Evolutionary conservation across 2,888 invertebrate genomes (phyloP), one percentile per base, ranked within the genome.

Genomic region (Pachymerium ferrugineum): DNA sequence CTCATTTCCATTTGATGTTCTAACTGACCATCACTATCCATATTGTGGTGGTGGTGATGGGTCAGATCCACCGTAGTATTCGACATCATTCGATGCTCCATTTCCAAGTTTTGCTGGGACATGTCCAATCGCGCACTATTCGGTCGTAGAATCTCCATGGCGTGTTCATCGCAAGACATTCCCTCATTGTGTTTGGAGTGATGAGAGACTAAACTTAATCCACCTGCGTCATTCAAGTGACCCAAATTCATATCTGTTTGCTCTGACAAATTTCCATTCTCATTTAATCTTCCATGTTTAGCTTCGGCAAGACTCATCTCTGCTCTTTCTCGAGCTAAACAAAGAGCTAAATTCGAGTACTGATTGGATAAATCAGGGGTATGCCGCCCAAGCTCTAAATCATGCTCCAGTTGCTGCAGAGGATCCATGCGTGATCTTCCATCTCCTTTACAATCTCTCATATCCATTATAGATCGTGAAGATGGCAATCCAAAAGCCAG

Each of bases 331-430:
- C 72, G 47, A 4, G 72, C 72, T 8, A 72, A 29, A 29, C 72
- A 72, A 10, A 72, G 54, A 1, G 72, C 72, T 29, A 72, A 16
- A 28, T 54, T 72, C 29, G 72, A 30, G 47, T 72, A 72, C 42
- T 71, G 71, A 22, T 33, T 38, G n/a, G n/a, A n/a, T 28, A 29
- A 25, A 28, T 62, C 62, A 1, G 71, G 42, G 10, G 69, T 33
- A 12, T 33, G 71, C 12, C 33, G 25, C 10, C 35, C 38, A 10
- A 71, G 38, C 22, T 54, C 54, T 19, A 33, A 12, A 30, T 72
- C 54, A 14, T 29, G 29, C 54, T 72, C 72, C 12, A 72, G 54
- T 12, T 72, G 72, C 33, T 72, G 72, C 4, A 72, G 33, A 3
- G 71, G n/a, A 19, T 71, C 71, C 28, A 28, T 35, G 19, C 31